Base-by-base conservation (phyloP, 2,797 vertebrate species). In the Propithecus perrieri region DNA sequence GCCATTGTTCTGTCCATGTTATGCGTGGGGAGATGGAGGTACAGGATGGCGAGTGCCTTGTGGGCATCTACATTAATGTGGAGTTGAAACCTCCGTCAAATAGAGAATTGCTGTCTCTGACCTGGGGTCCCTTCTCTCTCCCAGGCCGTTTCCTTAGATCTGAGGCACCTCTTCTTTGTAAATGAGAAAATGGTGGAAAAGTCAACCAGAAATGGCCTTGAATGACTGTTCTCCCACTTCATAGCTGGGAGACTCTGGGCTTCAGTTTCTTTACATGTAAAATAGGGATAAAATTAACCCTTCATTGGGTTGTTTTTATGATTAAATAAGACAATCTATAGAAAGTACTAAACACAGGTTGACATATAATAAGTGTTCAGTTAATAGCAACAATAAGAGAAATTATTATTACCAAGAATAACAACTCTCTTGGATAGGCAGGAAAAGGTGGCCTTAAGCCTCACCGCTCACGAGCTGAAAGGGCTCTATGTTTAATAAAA, bases 41-140 rank as follows among this genome's bases (percentile, higher is more conserved):
- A 1, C 59, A 17, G 43, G 41, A 48, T 6, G 50, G 81, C 0
- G 0, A 41, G 71, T 3, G 8, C 35, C 33, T 30, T 1, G 5
- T 1, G 38, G 57, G 33, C 41, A 20, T 24, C 41, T 38, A 24
- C 2, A 5, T 14, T 20, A 33, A 46, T 13, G 46, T 22, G 5
- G 50, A 33, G 48, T 8, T 9, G 5, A 50, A 22, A 48, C 65
- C 28, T 75, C n/a, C 46, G 43, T 55, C 71, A 28, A 43, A 12
- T 0, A 4, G 7, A 33, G 65, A 15, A 13, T 30, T 24, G 17
- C 57, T 1, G 12, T 13, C 41, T 61, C 38, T n/a, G 22, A 43
- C 28, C n/a, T 26, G 46, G 6, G 57, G 17, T 13, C 46, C 41
- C 14, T 55, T 67, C 8, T 35, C 26, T 4, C n/a, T 17, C 17